Evolutionary conservation across 1,140 invertebrate genomes (phyloP), one percentile per base, ranked within the genome.

Genomic region (Cephus cinctus): DNA sequence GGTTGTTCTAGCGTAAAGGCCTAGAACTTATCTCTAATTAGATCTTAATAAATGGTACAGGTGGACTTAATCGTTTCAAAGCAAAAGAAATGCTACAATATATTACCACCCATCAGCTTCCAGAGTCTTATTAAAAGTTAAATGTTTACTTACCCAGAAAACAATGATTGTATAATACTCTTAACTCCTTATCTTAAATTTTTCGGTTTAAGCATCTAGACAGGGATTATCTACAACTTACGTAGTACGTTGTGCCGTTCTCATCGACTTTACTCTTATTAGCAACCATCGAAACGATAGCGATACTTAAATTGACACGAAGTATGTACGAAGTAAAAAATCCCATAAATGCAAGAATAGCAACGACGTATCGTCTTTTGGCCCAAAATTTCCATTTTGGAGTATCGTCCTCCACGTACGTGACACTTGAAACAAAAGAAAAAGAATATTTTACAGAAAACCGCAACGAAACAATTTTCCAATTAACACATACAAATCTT

Each of bases 301-400:
- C 92, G 15, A 96, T 86, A 40, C 88, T 92, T 11, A 96, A 75
- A 73, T 95, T 96, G 0, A 92, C 91, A 19, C 94, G 79, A 47
- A 95, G 74, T 12, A 89, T 84, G 72, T 96, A 95, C 1, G 91
- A 83, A 61, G 92, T 89, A 74, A 92, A 87, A 77, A 94, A 94
- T 5, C 92, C 94, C 50, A 95, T 81, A 69, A 94, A 94, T 0
- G 88, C 86, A 51, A 95, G 62, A 0, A 89, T 60, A 0, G 87
- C 86, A 9, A 95, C 83, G 23, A 90, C 64, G 58, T 90, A 85
- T 35, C 89, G 75, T 56, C 86, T 74, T 49, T 82, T 81, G 31
- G 77, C 76, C 85, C 86, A 88, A 67, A 88, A 86, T 44, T 75
- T 79, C 83, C 85, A 86, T 62, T 79, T 76, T n/a, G 78, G 63